A percentile compares a stretch with the other conserved stretches of the same genome.
Conservation (phyloP, 2,113 vertebrate species). For the Cervus canadensis region DNA sequence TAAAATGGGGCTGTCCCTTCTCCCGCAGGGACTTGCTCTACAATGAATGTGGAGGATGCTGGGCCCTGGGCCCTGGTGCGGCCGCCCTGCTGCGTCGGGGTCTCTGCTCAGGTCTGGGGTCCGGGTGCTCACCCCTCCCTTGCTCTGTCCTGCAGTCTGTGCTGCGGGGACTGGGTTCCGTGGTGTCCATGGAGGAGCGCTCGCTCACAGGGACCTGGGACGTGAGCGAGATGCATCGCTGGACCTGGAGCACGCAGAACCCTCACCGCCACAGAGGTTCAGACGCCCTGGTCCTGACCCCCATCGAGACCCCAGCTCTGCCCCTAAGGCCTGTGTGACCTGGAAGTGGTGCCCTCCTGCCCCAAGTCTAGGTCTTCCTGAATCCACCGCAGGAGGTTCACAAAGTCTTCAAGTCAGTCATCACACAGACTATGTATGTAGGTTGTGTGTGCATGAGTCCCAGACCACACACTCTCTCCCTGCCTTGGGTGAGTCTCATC, state of each 20-base stretch:
- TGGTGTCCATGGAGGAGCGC: background rate
- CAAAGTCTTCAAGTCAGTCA: background rate
- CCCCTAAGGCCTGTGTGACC: background rate
- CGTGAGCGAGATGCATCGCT: slow-evolving; percentile 77
- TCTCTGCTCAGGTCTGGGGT: background rate
- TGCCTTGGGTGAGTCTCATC: background rate
- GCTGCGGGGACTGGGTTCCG: background rate
- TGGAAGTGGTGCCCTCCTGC: background rate
- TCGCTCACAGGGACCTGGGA: slow-evolving; percentile 87
- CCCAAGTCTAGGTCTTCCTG: background rate
- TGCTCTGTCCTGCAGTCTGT: background rate
- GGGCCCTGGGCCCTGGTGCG: slow-evolving; percentile 78
- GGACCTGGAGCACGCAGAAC: slow-evolving; percentile 86
- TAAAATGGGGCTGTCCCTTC: background rate
- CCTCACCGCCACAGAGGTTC: slow-evolving; percentile 67
- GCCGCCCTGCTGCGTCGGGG: accelerated
- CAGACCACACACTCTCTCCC: background rate
- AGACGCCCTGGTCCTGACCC: background rate
- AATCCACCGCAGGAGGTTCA: background rate
- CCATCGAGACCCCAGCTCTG: background rate
- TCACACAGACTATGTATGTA: background rate
- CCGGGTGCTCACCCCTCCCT: background rate
- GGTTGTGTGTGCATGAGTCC: background rate
- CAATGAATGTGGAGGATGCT: slow-evolving; percentile 71
- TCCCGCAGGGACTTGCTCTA: accelerated